These are phyloP conservation scores for Norana najaformis DNA, from an alignment of 2,888 invertebrate genomes.

Conservation along the genomic window DNA sequence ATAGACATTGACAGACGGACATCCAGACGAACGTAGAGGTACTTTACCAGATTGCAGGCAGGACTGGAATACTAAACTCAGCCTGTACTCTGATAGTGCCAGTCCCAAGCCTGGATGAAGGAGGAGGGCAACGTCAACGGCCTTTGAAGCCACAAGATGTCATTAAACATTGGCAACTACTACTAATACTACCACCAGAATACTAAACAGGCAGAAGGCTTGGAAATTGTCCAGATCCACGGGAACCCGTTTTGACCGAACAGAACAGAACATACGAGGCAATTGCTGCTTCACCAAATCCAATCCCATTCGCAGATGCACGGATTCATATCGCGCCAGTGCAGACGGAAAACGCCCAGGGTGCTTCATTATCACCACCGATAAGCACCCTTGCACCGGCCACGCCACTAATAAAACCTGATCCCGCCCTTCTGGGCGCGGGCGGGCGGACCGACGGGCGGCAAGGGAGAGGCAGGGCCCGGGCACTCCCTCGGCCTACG, in stretches of 20 bases:
- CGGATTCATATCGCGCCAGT: neutral
- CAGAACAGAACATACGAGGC: too few relatives aligned
- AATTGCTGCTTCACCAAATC: neutral
- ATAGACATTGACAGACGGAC: neutral
- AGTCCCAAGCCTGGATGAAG: too few relatives aligned
- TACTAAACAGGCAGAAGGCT: neutral
- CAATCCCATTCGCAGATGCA: neutral
- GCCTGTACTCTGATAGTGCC: too few relatives aligned
- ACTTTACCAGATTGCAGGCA: neutral
- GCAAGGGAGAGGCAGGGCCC: neutral
- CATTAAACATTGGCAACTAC: too few relatives aligned
- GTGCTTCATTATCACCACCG: neutral
- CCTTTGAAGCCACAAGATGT: too few relatives aligned
- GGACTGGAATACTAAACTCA: too few relatives aligned
- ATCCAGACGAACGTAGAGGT: neutral
- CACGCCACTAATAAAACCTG: conserved; percentile 4
- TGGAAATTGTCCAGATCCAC: neutral
- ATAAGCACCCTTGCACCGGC: conserved; percentile 13
- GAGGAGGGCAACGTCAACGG: too few relatives aligned
- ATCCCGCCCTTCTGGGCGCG: neutral
- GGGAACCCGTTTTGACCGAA: neutral
- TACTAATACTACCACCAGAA: too few relatives aligned
- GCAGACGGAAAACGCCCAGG: neutral
- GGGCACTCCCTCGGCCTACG: neutral
- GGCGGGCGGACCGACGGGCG: neutral